Base-by-base conservation (phyloP, 2,797 vertebrate species). In the Epinephelus coioides region DNA sequence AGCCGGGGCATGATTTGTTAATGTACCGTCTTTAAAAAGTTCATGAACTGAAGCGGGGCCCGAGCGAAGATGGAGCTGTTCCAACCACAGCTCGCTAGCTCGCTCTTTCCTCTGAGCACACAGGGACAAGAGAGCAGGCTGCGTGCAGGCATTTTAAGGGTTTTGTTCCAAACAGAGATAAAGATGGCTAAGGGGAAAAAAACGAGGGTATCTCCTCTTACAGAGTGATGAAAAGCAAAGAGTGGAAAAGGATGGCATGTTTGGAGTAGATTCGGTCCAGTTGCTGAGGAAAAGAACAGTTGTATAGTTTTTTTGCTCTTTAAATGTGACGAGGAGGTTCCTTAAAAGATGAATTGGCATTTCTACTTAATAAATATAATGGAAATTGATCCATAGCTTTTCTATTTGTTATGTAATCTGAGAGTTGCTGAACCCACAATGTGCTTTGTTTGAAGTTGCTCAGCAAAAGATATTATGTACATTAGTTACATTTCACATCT, bases 1-100 rank as follows among this genome's bases (percentile, higher is more conserved):
- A 83, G 67, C 78, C 7, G 21, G 68, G 66, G 56, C 62, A 78
- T 47, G 73, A 85, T 89, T 83, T 78, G 60, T 76, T 80, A 81
- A 83, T 78, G 83, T 53, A 15, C 49, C 49, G 40, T 74, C 79
- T 88, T 82, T 73, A 83, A 85, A 88, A 87, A 73, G 85, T 84
- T 86, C 73, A 75, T 73, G 78, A 83, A 87, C 69, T 49, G 69
- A 74, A 76, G 83, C 62, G 18, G 40, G 66, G 73, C 44, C 69
- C 25, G 70, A 68, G 66, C 1, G 15, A 62, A 68, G 78, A 85
- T 80, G 79, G 85, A 90, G 84, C 72, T 46, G 76, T 76, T 89
- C 78, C 87, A 84, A 83, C 87, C 83, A 85, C 87, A 89, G 76
- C 79, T 74, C 15, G 17, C 56, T 73, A 18, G 17, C 56, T 70